These are phyloP conservation scores for Gadus macrocephalus DNA, from an alignment of 2,113 vertebrate species.

Conservation along the genomic window DNA sequence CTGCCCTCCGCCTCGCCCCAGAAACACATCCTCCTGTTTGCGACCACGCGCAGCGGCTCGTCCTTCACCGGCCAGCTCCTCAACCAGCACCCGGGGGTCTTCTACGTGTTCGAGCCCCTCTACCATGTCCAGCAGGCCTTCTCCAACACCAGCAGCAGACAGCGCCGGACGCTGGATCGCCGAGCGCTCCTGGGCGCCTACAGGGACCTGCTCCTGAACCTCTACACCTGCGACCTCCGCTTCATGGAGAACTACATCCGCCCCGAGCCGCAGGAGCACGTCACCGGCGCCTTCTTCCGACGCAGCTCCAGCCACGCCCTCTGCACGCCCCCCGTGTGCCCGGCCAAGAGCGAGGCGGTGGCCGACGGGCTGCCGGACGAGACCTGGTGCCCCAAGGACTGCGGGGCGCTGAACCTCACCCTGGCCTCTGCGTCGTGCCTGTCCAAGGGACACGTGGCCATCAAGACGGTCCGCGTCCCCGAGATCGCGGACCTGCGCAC, in stretches of 20 bases:
- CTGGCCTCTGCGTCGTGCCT: slow-evolving; percentile 68
- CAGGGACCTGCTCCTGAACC: slow-evolving; percentile 75
- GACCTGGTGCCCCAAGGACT: slow-evolving; percentile 70
- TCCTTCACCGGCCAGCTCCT: slow-evolving; percentile 80
- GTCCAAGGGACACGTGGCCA: slow-evolving; percentile 60
- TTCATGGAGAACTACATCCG: slow-evolving; percentile 77
- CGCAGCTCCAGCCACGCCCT: slow-evolving; percentile 75
- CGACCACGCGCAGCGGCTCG: slow-evolving; percentile 77
- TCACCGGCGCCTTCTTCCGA: slow-evolving; percentile 70
- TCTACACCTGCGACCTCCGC: slow-evolving; percentile 75
- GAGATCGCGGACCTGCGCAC: slow-evolving; percentile 72
- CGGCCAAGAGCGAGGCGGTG: slow-evolving; percentile 15
- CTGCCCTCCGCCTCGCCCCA: slow-evolving; percentile 34
- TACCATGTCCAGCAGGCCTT: slow-evolving; percentile 76
- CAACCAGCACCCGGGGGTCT: slow-evolving; percentile 76
- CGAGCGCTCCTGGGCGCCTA: slow-evolving; percentile 72
- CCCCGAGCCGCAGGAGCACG: slow-evolving; percentile 69
- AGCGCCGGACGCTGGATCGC: slow-evolving; percentile 58
- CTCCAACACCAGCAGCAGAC: slow-evolving; percentile 67
- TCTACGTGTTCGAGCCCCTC: slow-evolving; percentile 79
- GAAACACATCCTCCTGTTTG: slow-evolving; percentile 76
- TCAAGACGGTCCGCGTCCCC: slow-evolving; percentile 77
- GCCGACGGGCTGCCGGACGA: slow-evolving; percentile 48
- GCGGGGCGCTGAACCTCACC: slow-evolving; percentile 71
- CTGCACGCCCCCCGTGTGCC: slow-evolving; percentile 73